Conservation (phyloP, 2,113 vertebrate genomes). For the Neoarius graeffei region DNA sequence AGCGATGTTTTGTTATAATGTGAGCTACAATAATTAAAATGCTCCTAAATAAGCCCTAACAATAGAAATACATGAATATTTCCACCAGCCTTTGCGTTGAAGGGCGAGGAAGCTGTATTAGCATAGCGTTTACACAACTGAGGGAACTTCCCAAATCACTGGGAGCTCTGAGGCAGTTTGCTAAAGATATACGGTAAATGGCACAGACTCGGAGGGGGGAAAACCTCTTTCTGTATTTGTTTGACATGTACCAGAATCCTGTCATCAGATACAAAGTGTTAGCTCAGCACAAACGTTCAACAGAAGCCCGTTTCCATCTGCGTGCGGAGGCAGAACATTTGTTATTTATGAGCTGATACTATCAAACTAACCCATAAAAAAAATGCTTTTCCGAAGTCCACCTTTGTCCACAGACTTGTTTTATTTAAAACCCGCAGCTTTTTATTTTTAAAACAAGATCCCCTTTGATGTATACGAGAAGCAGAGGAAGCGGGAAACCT, state of each 20-base stretch:
- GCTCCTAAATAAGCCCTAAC: not conserved
- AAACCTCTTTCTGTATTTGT: constrained; percentile 11
- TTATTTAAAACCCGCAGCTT: constrained; percentile 50
- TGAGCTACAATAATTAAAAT: constrained; percentile 4
- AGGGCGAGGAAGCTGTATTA: constrained; percentile 7
- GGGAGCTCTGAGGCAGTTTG: not conserved
- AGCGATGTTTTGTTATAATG: not conserved
- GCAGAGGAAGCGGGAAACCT: constrained; percentile 56
- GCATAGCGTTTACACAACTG: constrained; percentile 23
- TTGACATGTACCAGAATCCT: constrained; percentile 15
- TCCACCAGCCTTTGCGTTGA: not conserved
- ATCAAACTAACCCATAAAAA: constrained; percentile 34
- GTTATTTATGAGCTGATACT: constrained; percentile 48
- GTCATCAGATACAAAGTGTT: constrained; percentile 6
- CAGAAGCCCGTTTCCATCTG: constrained; percentile 25
- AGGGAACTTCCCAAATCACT: not conserved
- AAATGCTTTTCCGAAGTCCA: constrained; percentile 39
- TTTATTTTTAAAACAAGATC: constrained; percentile 58
- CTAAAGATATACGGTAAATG: constrained; percentile 17
- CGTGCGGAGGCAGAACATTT: constrained; percentile 36
- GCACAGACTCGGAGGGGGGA: not conserved
- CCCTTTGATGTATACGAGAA: constrained; percentile 70
- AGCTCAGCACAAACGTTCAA: constrained; percentile 29
- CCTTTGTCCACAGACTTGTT: constrained; percentile 47
- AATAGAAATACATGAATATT: not conserved